A percentile compares a stretch with the other conserved stretches of the same genome.
These are phyloP conservation scores for Montipora capricornis DNA, from an alignment of 64 coral and sea anemone species.

Conservation along the genomic window DNA sequence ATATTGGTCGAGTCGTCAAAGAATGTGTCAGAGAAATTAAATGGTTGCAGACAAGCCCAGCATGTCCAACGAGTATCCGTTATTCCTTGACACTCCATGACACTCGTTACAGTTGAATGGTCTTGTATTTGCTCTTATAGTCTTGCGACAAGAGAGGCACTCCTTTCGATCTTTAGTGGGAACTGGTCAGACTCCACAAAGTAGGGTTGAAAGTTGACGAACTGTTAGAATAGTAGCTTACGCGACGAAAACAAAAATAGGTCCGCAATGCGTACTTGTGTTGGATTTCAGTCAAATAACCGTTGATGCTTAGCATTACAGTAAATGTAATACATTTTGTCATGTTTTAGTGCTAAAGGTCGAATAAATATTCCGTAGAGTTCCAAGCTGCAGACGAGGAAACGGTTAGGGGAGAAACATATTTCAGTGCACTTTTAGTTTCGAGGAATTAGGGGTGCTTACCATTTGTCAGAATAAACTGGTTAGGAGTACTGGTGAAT, in stretches of 20 bases:
- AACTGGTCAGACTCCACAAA: background rate
- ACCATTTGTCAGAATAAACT: too few relatives aligned
- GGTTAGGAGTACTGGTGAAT: too few relatives aligned
- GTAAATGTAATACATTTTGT: too few relatives aligned
- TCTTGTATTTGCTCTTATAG: background rate
- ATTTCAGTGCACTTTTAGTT: too few relatives aligned
- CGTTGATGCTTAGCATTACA: too few relatives aligned
- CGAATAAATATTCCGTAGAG: too few relatives aligned
- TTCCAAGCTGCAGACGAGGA: too few relatives aligned
- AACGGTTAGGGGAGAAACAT: too few relatives aligned
- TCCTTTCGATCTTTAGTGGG: background rate
- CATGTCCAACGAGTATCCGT: background rate
- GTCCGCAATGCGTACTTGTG: too few relatives aligned
- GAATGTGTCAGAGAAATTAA: background rate
- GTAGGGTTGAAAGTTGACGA: background rate
- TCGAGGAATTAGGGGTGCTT: too few relatives aligned
- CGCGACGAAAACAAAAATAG: background rate
- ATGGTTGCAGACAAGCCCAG: background rate
- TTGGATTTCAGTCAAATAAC: too few relatives aligned
- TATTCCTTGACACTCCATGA: background rate
- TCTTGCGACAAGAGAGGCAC: background rate
- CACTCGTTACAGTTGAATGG: background rate
- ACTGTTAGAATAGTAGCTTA: slow-evolving; percentile 1
- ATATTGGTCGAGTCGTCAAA: background rate
- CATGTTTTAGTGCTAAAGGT: too few relatives aligned